These are phyloP conservation scores for Brachynemurus nebulosus DNA, from an alignment of 2,888 invertebrate genomes.

Conservation along the genomic window DNA sequence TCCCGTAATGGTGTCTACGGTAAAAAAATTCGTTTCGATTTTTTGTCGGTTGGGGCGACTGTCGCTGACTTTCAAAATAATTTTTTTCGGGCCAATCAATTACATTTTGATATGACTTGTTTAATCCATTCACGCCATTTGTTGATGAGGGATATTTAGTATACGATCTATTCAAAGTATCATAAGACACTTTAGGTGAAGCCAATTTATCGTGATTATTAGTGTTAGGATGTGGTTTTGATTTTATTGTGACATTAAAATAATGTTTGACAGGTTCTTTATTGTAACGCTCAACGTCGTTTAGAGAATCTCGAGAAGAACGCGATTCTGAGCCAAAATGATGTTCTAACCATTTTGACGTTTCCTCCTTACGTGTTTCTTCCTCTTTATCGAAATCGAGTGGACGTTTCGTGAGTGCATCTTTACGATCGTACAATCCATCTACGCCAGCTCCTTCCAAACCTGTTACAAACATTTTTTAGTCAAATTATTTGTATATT, in stretches of 20 bases:
- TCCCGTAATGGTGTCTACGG: background rate
- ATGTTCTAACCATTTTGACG: constrained; percentile 81
- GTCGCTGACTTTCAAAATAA: constrained; percentile 16
- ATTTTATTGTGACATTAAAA: constrained; percentile 67
- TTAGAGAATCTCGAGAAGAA: constrained; percentile 57
- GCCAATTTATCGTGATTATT: constrained; percentile 22
- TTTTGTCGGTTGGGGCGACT: background rate
- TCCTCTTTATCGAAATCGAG: constrained; percentile 79
- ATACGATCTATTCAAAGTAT: constrained; percentile 12
- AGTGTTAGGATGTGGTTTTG: constrained; percentile 35
- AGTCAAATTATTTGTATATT: too few species aligned
- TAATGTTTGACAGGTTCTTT: constrained; percentile 50
- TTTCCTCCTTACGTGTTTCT: constrained; percentile 77
- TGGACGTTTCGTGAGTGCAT: constrained; percentile 66
- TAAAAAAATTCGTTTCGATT: background rate
- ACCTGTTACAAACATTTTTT: constrained; percentile 3
- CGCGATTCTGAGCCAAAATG: constrained; percentile 81
- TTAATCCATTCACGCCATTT: constrained; percentile 32
- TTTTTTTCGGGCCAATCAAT: constrained; percentile 64
- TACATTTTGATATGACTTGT: constrained; percentile 51
- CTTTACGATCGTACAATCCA: constrained; percentile 51
- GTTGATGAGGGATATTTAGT: constrained; percentile 21
- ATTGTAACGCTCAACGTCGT: constrained; percentile 44
- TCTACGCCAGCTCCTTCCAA: constrained; percentile 5
- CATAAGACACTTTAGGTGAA: constrained; percentile 18